Base-by-base conservation (phyloP, 2,888 invertebrate genomes). In the Parnassius apollo region DNA sequence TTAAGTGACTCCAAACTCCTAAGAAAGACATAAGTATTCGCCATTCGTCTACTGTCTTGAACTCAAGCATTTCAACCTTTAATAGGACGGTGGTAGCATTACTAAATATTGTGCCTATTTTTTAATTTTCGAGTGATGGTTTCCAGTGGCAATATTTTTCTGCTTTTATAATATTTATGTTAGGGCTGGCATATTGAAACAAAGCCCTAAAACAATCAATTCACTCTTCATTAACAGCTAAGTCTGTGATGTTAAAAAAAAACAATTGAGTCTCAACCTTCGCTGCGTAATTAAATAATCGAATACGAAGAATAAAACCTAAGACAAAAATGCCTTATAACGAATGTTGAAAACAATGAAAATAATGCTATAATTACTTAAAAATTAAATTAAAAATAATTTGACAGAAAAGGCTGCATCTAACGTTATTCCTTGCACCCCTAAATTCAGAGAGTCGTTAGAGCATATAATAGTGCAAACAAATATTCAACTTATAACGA, bases 221-320 rank as follows among this genome's bases (percentile, higher is more conserved):
- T 50, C 48, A 62, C 62, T 58, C 22, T 49, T 62, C 54, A 62
- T 58, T 59, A 25, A 35, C 42, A 44, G 61, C 50, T 25, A 57
- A 57, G 18, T 59, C 52, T n/a, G 46, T 46, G 58, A 49, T 53
- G 65, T 50, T 45, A 49, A 49, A 54, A 69, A 71, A 71, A 73
- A 64, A 75, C 71, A 74, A 74, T 71, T 65, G 69, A 69, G 57
- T 59, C 55, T 60, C 66, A 68, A 71, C 71, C 69, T 69, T 71
- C 72, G 68, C 69, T 68, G 71, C 68, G 59, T 75, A 74, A 75
- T 77, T 78, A 71, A 69, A 75, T 76, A 73, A 77, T 76, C 75
- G 71, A 75, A 72, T 71, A 73, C 70, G 68, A 72, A 70, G 71
- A 78, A 80, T 76, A 74, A 75, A 76, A 72, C 73, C 74, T 70